Base-by-base conservation (phyloP, 1,140 invertebrate species). In the Oppia nitens region DNA sequence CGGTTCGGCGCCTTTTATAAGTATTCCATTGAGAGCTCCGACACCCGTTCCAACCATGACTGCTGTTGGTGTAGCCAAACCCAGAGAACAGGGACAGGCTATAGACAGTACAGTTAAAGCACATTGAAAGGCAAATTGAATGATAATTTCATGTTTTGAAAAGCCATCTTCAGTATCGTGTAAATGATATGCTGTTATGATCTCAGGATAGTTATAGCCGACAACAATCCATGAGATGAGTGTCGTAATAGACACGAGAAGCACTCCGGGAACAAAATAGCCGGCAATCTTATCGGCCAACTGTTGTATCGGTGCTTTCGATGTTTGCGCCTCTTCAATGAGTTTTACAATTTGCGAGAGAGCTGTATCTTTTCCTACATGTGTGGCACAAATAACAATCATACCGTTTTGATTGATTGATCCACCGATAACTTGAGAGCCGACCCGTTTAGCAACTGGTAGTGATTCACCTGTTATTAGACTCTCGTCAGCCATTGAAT, bases 41-140 rank as follows among this genome's bases (percentile, higher is more conserved):
- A 96, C 87, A 11, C 91, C 90, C 0, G 89, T 92, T 48, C 89
- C 89, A n/a, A 97, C 94, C 92, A 97, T 97, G 0, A 97, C 92
- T 3, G 93, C 95, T 0, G 95, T 98, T 12, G 95, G 95, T 6
- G 95, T 98, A 40, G 95, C 96, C 58, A 99, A 73, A 1, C 96
- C 96, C 9, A 99, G 73, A 24, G 94, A 88, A 72, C 96, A 99
- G 0, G 96, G 95, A 72, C 95, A 99, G 1, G 96, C 94, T 62
- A 99, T 98, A 4, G 93, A 89, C 49, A 99, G 74, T 1, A 98
- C 95, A 23, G 91, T 95, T 3, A 98, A 76, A 0, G 93, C 91
- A 72, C 91, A 96, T 67, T 93, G 83, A 72, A 97, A 97, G 17
- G 91, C 89, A 61, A 83, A 83, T 66, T 93, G 85, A 53, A 91